These are phyloP conservation scores for Drosophila bipectinata DNA, from an alignment of 1,140 invertebrate genomes.

Conservation along the genomic window DNA sequence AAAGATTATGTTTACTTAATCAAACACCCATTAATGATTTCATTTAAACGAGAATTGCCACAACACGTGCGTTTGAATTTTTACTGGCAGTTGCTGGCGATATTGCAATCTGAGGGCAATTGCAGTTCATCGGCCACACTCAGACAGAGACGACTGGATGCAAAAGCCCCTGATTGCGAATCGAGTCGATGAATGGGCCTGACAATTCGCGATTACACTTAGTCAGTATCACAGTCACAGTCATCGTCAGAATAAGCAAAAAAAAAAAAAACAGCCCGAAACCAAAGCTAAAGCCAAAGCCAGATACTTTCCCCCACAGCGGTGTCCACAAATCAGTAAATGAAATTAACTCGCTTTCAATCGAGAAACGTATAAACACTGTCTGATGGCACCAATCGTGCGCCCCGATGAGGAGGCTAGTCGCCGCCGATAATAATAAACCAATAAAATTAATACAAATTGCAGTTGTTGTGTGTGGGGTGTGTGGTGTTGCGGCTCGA, in stretches of 20 bases:
- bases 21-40: neutral
- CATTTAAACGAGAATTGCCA: neutral
- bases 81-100: slow-evolving; percentile 13
- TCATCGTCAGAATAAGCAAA: neutral
- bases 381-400: slow-evolving; percentile 46
- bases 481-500: slow-evolving; percentile 34
- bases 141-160: slow-evolving; percentile 1
- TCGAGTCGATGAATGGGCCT: slow-evolving; percentile 36
- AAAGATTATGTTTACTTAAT: neutral
- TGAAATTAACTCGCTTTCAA: slow-evolving; percentile 51
- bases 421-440: slow-evolving; percentile 66
- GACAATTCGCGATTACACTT: slow-evolving; percentile 25
- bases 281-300: neutral
- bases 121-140: slow-evolving; percentile 53
- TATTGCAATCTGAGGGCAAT: slow-evolving; percentile 28
- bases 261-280: neutral
- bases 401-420: slow-evolving; percentile 4
- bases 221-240: neutral
- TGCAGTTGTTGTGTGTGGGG: slow-evolving; percentile 63
- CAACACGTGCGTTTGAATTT: slow-evolving; percentile 35
- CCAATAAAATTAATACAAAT: slow-evolving; percentile 77
- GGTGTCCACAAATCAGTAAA: slow-evolving; percentile 45
- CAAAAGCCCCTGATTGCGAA: slow-evolving; percentile 26
- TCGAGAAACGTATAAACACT: slow-evolving; percentile 26
- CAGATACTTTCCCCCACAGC: neutral